Evolutionary conservation across 2,888 invertebrate species (phyloP), one percentile per base, ranked within the genome.

Genomic region (Arctia plantaginis): DNA sequence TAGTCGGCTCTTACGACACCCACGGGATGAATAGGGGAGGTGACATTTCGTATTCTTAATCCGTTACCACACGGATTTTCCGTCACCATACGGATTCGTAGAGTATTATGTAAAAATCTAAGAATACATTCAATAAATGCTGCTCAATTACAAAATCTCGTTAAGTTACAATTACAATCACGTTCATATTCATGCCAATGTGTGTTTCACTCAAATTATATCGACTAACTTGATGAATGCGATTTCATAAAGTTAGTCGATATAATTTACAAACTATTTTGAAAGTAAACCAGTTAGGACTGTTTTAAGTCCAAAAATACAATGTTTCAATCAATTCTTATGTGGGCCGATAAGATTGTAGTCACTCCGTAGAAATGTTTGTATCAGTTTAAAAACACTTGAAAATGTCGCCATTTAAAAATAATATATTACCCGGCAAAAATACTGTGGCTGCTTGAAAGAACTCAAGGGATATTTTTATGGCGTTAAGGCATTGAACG

Each of bases 401-500:
- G 69, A 72, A 67, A n/a, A 64, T 41, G 55, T 55, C 55, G n/a
- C 23, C 55, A 55, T 35, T 51, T 51, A 35, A 33, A 69, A 55
- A 15, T 35, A 55, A 69, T 55, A 35, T 69, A 35, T 55, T 51
- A 18, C 55, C 35, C 39, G 23, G 20, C 23, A 47, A 67, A 67
- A 47, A 67, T 23, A 33, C 47, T 68, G 55, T 35, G 33, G 18
- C 23, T 66, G 13, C 55, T 41, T 66, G 51, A 44, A 30, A 44
- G n/a, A 55, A 55, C 8, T 69, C 55, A 55, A 69, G 55, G 8
- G 33, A n/a, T 69, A 10, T 13, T 55, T 55, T 69, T 69, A 27
- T 13, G 59, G 12, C 1, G 3, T 15, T 59, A 27, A 59, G 27
- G 27, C 0, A n/a, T 12, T 27, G 12, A 59, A 15, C 59, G 2